Evolutionary conservation across 1,140 invertebrate genomes (phyloP), one percentile per base, ranked within the genome.

Genomic region (Anthonomus grandis): DNA sequence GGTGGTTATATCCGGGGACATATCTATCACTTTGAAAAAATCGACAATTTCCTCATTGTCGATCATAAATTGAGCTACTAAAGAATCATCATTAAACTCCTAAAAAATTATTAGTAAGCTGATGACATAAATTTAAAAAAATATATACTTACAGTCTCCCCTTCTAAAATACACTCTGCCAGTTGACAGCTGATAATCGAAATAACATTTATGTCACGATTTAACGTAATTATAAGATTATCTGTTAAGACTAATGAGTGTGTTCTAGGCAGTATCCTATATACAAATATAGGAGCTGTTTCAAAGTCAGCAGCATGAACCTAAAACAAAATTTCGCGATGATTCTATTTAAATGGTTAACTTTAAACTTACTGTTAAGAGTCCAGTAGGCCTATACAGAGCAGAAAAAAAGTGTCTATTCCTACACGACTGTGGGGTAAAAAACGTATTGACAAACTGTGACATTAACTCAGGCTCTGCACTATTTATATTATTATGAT

Each of bases 241-340:
- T 83, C 82, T 12, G 83, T 82, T 46, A 86, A 72, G 50, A 85
- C 64, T 59, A 84, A 68, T 53, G 78, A 75, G 60, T 75, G 66
- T 59, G 78, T 80, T 15, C 77, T 73, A 21, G 76, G 69, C 31
- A 84, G 82, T 55, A 90, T 74, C 75, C 85, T 86, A 71, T 89
- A 85, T 3, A 86, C 76, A 70, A 83, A 85, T 44, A 87, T 65
- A 4, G 86, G 86, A 56, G 80, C 78, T 38, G 81, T 72, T 57
- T 83, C 82, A 34, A 85, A 75, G 66, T 83, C 80, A 54, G 83
- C 81, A 66, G 78, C 80, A 63, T 86, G 81, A 59, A 86, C 73
- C 79, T 83, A 59, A 57, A 77, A 75, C 12, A n/a, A n/a, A n/a
- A n/a, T n/a, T n/a, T n/a, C n/a, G n/a, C n/a, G n/a, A n/a, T n/a